phyloP scores from a whole-genome alignment of 2,797 vertebrate species.

The Labeo calbasu region DNA sequence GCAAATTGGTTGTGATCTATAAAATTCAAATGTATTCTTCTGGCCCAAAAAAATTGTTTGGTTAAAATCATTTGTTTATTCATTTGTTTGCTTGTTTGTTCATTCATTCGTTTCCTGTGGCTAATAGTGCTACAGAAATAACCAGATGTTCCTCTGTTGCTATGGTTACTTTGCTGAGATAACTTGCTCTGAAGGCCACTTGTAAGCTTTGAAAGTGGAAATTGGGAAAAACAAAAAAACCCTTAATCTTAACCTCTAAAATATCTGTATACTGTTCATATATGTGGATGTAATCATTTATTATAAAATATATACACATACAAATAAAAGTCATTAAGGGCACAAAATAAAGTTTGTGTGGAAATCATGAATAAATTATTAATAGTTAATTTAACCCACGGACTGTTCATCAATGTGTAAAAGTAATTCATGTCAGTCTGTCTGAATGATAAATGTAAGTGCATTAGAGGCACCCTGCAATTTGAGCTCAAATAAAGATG shows the following conservation, averaged over 20 bases:
- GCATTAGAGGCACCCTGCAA: neutral
- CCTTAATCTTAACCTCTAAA: neutral
- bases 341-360: neutral
- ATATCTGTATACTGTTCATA: neutral
- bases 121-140: conserved; percentile 6
- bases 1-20: neutral
- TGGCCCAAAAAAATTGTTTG: neutral
- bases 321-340: neutral
- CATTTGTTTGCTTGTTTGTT: neutral
- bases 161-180: conserved; percentile 48
- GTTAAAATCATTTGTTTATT: neutral
- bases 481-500: neutral
- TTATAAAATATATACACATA: neutral
- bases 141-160: conserved; percentile 42
- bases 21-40: neutral
- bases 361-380: conserved; percentile 14
- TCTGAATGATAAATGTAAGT: conserved; percentile 11
- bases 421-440: conserved; percentile 1
- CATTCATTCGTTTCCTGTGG: neutral
- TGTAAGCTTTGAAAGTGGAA: neutral
- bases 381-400: neutral
- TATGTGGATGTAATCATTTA: neutral
- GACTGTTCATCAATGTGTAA: conserved; percentile 7
- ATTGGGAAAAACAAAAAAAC: neutral
- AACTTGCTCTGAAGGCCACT: neutral